These are phyloP conservation scores for Oreochromis mossambicus DNA, from an alignment of 2,797 vertebrate species.

Conservation along the genomic window DNA sequence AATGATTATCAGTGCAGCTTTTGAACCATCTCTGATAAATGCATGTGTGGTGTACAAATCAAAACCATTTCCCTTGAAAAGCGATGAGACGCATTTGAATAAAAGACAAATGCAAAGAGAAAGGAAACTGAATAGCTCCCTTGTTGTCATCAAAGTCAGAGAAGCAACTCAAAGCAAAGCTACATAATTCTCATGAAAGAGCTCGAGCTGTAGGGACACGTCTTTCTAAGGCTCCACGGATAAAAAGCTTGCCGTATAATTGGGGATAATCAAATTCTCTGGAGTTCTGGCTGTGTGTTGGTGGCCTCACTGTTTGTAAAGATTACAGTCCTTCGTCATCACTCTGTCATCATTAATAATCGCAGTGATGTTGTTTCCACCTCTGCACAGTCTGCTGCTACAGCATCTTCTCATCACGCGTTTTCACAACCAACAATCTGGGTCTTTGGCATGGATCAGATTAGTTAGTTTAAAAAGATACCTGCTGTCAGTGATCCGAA, in stretches of 20 bases:
- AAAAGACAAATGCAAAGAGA: not conserved
- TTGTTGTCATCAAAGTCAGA: not conserved
- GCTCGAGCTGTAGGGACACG: not conserved
- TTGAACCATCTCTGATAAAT: not conserved
- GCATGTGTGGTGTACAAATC: not conserved
- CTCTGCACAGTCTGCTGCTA: constrained; percentile 40
- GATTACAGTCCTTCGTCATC: constrained; percentile 30
- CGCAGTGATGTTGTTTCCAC: constrained; percentile 14
- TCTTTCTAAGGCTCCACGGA: not conserved
- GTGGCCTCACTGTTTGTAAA: constrained; percentile 37
- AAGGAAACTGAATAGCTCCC: not conserved
- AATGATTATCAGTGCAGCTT: not conserved
- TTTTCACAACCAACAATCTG: not conserved
- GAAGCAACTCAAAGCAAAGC: not conserved
- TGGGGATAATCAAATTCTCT: constrained; percentile 8
- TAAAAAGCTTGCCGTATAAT: not conserved
- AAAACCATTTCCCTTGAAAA: not conserved
- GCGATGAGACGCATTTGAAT: not conserved
- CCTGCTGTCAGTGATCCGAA: constrained; percentile 12
- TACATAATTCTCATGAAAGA: not conserved
- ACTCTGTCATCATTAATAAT: constrained; percentile 37
- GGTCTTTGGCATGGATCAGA: constrained; percentile 13
- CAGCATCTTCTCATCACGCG: not conserved
- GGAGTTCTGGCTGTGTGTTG: not conserved
- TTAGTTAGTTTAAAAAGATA: constrained; percentile 18